Evolutionary conservation across 1,140 invertebrate genomes (phyloP).

Genomic region (Bombus waltoni): DNA sequence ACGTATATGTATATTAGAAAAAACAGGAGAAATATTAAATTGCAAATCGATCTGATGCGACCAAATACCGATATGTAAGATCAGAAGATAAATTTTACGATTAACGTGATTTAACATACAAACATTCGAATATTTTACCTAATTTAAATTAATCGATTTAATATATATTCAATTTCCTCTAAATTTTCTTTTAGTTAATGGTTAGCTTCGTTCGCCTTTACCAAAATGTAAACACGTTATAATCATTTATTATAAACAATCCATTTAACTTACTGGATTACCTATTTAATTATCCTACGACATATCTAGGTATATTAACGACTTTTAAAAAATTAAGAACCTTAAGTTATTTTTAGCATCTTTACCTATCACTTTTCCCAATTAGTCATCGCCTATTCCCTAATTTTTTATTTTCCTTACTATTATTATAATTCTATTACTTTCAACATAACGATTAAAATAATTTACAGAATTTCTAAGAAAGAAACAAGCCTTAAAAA

Average conservation of each 20-base stretch:
- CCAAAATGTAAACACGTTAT: slow-evolving; percentile 9
- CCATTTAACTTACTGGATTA: background rate
- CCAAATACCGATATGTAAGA: slow-evolving; percentile 51
- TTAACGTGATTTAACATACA: background rate
- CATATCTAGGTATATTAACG: background rate
- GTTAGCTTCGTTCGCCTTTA: background rate
- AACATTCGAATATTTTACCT: background rate
- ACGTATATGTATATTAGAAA: background rate
- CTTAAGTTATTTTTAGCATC: background rate
- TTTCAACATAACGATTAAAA: background rate
- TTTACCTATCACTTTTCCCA: background rate
- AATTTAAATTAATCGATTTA: background rate
- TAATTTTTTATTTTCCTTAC: slow-evolving; percentile 3
- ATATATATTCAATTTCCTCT: background rate
- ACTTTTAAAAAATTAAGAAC: slow-evolving; percentile 36
- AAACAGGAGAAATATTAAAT: background rate
- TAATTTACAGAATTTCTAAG: background rate
- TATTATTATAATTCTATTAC: background rate
- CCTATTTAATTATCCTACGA: background rate
- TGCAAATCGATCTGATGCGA: background rate
- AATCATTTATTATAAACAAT: background rate
- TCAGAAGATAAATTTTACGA: background rate
- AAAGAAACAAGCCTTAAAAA: background rate
- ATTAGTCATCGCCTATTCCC: background rate
- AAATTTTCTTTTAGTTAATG: background rate